A percentile compares a stretch with the other conserved stretches of the same genome.
These are phyloP conservation scores for Vulpes vulpes DNA, from an alignment of 2,113 vertebrate species.

Conservation along the genomic window DNA sequence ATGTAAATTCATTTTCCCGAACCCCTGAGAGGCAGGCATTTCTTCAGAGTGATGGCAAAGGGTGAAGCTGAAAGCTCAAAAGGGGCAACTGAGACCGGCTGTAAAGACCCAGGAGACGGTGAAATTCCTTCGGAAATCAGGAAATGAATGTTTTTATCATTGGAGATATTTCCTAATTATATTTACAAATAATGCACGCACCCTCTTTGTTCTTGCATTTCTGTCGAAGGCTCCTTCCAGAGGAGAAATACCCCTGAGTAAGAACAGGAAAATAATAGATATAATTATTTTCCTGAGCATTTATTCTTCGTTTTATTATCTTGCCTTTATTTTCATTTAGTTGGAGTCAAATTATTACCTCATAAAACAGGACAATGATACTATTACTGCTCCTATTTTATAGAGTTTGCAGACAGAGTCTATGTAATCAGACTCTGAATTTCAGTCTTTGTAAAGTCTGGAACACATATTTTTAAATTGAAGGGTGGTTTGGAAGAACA, in stretches of 20 bases:
- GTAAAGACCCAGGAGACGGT: background rate
- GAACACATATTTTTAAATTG: conserved; percentile 65
- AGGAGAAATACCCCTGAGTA: conserved; percentile 44
- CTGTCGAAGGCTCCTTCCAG: conserved; percentile 29
- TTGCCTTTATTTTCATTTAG: conserved; percentile 74
- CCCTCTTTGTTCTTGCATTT: background rate
- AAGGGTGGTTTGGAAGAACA: fast-evolving
- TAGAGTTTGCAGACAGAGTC: conserved; percentile 9
- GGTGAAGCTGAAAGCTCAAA: background rate
- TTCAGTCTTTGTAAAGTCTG: conserved; percentile 67
- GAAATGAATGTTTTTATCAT: conserved; percentile 56
- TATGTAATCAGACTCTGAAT: conserved; percentile 61
- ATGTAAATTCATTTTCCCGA: background rate
- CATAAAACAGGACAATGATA: conserved; percentile 70
- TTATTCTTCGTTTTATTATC: conserved; percentile 75
- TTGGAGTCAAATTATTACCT: conserved; percentile 74
- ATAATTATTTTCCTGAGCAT: conserved; percentile 67
- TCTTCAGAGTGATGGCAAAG: background rate
- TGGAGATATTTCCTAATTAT: conserved; percentile 32
- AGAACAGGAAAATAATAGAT: conserved; percentile 67
- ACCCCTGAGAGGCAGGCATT: background rate
- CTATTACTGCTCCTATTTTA: conserved; percentile 53
- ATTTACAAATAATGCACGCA: background rate
- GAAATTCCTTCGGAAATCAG: conserved; percentile 66
- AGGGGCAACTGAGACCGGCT: fast-evolving